Conservation (phyloP, 2,113 vertebrate species). For the Seriola aureovittata region DNA sequence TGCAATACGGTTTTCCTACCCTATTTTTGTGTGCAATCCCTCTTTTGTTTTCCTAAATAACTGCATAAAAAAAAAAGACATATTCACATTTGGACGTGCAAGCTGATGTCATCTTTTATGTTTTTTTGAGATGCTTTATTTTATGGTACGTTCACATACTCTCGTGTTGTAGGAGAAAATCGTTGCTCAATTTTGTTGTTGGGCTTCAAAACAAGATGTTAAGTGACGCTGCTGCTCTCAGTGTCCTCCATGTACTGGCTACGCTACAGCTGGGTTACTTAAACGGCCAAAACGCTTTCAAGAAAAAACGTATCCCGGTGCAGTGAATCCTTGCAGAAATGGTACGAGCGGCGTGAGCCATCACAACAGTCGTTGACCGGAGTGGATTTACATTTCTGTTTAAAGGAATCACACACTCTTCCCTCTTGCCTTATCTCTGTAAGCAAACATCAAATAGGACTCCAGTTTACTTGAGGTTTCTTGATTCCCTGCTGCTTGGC, state of each 20-base stretch:
- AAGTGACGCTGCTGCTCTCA: too few relatives aligned
- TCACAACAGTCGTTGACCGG: conserved; percentile 1
- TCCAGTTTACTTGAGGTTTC: conserved; percentile 10
- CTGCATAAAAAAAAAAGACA: background rate
- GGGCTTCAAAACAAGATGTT: too few relatives aligned
- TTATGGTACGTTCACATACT: too few relatives aligned
- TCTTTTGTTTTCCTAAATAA: conserved; percentile 17
- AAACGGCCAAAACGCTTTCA: background rate
- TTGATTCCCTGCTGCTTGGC: conserved; percentile 12
- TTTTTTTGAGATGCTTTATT: background rate
- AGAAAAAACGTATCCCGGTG: background rate
- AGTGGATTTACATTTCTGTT: conserved; percentile 33
- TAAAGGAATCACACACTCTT: conserved; percentile 14
- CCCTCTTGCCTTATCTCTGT: conserved; percentile 13
- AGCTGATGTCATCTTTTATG: background rate
- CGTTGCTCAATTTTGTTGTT: too few relatives aligned
- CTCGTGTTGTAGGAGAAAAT: too few relatives aligned
- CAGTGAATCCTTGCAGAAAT: background rate
- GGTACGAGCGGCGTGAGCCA: background rate
- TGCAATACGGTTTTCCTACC: background rate
- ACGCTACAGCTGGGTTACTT: background rate
- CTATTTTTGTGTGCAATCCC: background rate
- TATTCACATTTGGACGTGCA: background rate
- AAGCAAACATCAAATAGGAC: conserved; percentile 29
- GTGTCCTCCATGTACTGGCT: too few relatives aligned